These are phyloP conservation scores for Danionella dracula DNA, from an alignment of 2,797 vertebrate genomes.

Conservation along the genomic window DNA sequence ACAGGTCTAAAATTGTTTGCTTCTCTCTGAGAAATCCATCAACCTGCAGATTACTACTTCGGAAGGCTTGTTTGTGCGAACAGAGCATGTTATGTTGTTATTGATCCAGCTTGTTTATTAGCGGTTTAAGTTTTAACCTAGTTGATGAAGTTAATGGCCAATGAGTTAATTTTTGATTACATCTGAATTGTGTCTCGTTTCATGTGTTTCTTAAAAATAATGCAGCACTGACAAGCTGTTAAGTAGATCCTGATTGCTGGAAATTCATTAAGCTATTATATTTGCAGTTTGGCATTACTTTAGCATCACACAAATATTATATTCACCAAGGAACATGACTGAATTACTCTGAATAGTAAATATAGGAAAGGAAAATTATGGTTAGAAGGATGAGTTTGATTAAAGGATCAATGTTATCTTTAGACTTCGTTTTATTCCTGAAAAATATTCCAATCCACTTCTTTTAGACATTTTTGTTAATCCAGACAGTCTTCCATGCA, in stretches of 20 bases:
- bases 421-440: too few species aligned
- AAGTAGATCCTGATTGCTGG: not conserved
- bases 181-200: not conserved
- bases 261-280: too few species aligned
- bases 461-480: too few species aligned
- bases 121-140: not conserved
- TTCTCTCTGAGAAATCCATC: slow-evolving; percentile 6
- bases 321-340: too few species aligned
- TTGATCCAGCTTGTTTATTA: not conserved
- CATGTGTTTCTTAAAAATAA: not conserved
- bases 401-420: too few species aligned
- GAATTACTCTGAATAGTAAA: too few species aligned
- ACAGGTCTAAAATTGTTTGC: slow-evolving; percentile 2
- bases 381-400: too few species aligned
- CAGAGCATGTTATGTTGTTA: not conserved
- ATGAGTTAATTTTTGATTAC: not conserved
- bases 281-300: too few species aligned
- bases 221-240: not conserved
- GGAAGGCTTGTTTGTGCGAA: not conserved
- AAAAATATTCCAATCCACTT: too few species aligned
- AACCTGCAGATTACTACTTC: not conserved
- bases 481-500: too few species aligned
- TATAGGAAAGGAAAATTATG: too few species aligned
- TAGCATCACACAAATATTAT: too few species aligned
- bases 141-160: not conserved